Base-by-base conservation (phyloP, 2,113 vertebrate genomes). In the Microcebus jonahi region DNA sequence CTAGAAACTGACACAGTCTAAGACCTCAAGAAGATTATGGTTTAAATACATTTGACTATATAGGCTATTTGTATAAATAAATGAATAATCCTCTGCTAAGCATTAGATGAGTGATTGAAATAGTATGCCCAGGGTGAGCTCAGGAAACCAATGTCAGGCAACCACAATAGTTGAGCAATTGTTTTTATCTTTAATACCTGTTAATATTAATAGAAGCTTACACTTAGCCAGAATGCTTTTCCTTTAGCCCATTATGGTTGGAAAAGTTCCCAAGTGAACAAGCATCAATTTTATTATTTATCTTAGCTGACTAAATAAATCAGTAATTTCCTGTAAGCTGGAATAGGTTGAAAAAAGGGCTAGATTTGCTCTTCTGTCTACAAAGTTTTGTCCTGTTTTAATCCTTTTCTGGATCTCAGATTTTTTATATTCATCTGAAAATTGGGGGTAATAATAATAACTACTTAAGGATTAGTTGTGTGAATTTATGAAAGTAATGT, bases 391-490 rank as follows among this genome's bases (percentile, higher is more conserved):
- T 48, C 45, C 29, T 70, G 6, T 42, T 75, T 88, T 50, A 59
- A 83, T 67, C 8, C 29, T 79, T 94, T 77, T 86, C 21, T 94
- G 27, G 23, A 77, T 83, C 67, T 48, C 25, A 39, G 12, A 21
- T 65, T 82, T 94, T 92, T 25, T 23, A 50, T 31, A 89, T 79
- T 29, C 10, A 48, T 79, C 42, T 90, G 36, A 73, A 97, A 95
- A 70, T 67, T 67, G 8, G 9, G 20, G 9, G n/a, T 82, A 39
- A 71, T 39, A 71, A 55, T 23, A 61, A 18, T n/a, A 79, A 86
- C 27, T 53, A 42, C 6, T 92, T 20, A 93, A 91, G 15, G 18
- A 68, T 23, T 76, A 21, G 20, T 53, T 31, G 15, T 25, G 12
- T 63, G 25, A 8, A 50, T 39, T 87, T 88, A 20, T 18, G 10